phyloP scores from a whole-genome alignment of 2,797 vertebrate species.

The Alfaro cultratus region DNA sequence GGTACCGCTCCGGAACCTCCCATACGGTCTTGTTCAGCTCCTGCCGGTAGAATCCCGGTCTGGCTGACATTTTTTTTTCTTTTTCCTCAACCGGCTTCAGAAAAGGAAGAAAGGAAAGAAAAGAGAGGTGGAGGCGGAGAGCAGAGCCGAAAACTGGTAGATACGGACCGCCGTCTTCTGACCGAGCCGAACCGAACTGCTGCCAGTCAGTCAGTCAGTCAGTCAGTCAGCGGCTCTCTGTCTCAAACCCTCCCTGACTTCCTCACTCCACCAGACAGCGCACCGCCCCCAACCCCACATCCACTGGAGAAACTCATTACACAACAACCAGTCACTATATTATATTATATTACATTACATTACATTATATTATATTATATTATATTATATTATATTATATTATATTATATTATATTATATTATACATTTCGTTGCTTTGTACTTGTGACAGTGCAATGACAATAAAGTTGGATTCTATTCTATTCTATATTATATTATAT shows the following conservation, averaged over 20 bases:
- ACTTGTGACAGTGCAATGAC: too few species aligned
- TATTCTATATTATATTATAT: too few species aligned
- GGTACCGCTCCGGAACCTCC: constrained; percentile 95
- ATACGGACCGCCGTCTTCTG: constrained; percentile 36
- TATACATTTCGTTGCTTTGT: too few species aligned
- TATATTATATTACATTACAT: neutral
- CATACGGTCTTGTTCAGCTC: constrained; percentile 96
- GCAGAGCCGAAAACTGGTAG: constrained; percentile 7
- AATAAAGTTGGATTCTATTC: too few species aligned
- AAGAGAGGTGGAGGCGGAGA: neutral
- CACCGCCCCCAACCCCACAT: neutral
- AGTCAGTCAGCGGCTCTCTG: constrained; percentile 20
- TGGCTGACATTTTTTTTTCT: constrained; percentile 80
- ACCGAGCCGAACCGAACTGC: constrained; percentile 9
- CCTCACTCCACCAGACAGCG: neutral
- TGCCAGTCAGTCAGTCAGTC: constrained; percentile 5
- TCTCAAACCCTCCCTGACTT: constrained; percentile 2
- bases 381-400: too few species aligned
- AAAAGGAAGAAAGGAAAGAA: neutral
- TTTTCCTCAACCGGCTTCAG: neutral
- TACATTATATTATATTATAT: neutral
- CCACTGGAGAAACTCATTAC: neutral
- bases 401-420: too few species aligned
- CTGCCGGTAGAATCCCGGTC: constrained; percentile 91
- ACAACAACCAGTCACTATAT: neutral